A percentile compares a stretch with the other conserved stretches of the same genome.
Conservation (phyloP, 2,113 vertebrate genomes). For the Sterrhoptilus dennistouni region DNA sequence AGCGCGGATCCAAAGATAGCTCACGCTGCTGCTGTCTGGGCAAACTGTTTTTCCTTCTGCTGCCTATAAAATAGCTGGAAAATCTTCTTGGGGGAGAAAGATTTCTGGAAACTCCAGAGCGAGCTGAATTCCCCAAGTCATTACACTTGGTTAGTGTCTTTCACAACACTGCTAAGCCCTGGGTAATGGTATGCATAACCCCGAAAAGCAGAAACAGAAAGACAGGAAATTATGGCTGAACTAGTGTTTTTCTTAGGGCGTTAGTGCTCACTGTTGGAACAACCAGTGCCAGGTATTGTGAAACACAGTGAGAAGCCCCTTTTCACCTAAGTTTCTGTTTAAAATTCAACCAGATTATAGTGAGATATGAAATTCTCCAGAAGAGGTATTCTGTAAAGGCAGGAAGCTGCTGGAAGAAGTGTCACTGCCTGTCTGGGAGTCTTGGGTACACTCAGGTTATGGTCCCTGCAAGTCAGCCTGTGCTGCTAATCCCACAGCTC, state of each 20-base stretch:
- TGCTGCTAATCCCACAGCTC: not conserved
- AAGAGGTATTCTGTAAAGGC: not conserved
- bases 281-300: slow-evolving; percentile 65
- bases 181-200: slow-evolving; percentile 67
- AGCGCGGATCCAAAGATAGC: not conserved
- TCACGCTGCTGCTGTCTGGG: slow-evolving; percentile 9
- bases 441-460: not conserved
- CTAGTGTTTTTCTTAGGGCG: slow-evolving; percentile 65
- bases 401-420: slow-evolving; percentile 17
- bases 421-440: not conserved
- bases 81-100: slow-evolving; percentile 42
- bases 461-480: not conserved
- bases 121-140: slow-evolving; percentile 45
- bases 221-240: slow-evolving; percentile 74
- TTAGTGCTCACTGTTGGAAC: slow-evolving; percentile 60
- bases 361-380: slow-evolving; percentile 35
- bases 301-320: slow-evolving; percentile 57
- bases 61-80: slow-evolving; percentile 41
- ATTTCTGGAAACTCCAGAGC: slow-evolving; percentile 41
- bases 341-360: slow-evolving; percentile 51
- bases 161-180: slow-evolving; percentile 58
- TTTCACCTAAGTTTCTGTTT: slow-evolving; percentile 36
- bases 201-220: slow-evolving; percentile 63
- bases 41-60: slow-evolving; percentile 37
- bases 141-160: slow-evolving; percentile 64